Evolutionary conservation across 1,140 invertebrate genomes (phyloP).

Genomic region (Periplaneta americana): DNA sequence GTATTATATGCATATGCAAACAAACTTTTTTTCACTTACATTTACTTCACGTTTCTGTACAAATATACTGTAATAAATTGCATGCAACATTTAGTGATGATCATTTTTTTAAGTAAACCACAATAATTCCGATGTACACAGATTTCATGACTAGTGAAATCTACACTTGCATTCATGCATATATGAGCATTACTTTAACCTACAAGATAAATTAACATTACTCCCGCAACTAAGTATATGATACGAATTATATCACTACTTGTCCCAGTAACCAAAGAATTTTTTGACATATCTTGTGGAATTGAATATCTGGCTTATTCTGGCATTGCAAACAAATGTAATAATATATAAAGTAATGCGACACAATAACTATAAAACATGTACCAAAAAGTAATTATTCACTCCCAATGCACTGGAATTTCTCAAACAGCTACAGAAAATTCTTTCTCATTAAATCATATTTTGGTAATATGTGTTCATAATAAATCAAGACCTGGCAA

Average conservation of each 20-base stretch:
- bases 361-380: not conserved
- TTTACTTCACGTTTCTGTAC: not conserved
- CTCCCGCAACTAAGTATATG: not conserved
- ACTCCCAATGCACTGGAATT: not conserved
- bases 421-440: not conserved
- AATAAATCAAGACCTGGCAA: no score
- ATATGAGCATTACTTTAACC: no score
- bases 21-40: not conserved
- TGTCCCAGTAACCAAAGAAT: not conserved
- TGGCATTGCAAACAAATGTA: not conserved
- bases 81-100: not conserved
- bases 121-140: not conserved
- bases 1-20: not conserved
- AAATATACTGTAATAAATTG: not conserved
- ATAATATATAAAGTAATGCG: not conserved
- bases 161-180: not conserved
- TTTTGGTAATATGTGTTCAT: no score
- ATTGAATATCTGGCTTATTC: no score
- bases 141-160: not conserved
- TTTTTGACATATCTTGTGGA: no score
- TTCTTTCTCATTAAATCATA: no score
- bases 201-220: not conserved
- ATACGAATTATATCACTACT: not conserved
- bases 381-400: not conserved
- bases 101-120: not conserved